Conservation (phyloP, 2,113 vertebrate species). For the Archilochus colubris region DNA sequence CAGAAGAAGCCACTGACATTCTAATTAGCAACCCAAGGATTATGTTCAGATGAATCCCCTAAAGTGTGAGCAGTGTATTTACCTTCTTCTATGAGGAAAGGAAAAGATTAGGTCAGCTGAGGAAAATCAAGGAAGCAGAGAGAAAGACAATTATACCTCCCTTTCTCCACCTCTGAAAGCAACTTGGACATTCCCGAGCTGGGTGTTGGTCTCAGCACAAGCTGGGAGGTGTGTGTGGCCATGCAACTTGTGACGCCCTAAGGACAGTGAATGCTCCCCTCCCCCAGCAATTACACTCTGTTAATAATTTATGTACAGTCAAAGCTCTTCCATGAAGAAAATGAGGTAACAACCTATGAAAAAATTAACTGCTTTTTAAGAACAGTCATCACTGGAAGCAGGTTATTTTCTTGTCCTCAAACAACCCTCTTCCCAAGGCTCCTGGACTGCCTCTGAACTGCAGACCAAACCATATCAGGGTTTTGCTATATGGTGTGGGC, state of each 20-base stretch:
- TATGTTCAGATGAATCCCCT: constrained; percentile 49
- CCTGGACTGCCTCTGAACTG: constrained; percentile 41
- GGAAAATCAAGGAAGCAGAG: constrained; percentile 8
- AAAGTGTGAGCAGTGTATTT: constrained; percentile 2
- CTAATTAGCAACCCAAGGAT: constrained; percentile 36
- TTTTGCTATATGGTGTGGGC: neutral
- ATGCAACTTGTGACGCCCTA: fast-evolving
- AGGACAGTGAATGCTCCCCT: fast-evolving
- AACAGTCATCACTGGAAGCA: constrained; percentile 68
- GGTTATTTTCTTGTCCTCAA: constrained; percentile 74
- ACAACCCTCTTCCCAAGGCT: constrained; percentile 66
- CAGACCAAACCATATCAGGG: neutral
- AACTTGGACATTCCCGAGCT: constrained; percentile 14
- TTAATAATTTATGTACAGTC: constrained; percentile 73
- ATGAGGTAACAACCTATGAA: constrained; percentile 56
- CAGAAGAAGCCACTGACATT: neutral
- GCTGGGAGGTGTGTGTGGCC: neutral
- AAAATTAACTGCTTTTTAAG: constrained; percentile 78
- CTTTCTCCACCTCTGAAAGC: constrained; percentile 15
- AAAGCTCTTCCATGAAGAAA: constrained; percentile 60
- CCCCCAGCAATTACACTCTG: constrained; percentile 63
- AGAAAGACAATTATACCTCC: neutral
- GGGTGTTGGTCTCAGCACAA: constrained; percentile 27
- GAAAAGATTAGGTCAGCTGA: constrained; percentile 42
- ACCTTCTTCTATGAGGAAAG: constrained; percentile 8